Evolutionary conservation across 2,797 vertebrate genomes (phyloP).

Genomic region (Antennarius maculatus): DNA sequence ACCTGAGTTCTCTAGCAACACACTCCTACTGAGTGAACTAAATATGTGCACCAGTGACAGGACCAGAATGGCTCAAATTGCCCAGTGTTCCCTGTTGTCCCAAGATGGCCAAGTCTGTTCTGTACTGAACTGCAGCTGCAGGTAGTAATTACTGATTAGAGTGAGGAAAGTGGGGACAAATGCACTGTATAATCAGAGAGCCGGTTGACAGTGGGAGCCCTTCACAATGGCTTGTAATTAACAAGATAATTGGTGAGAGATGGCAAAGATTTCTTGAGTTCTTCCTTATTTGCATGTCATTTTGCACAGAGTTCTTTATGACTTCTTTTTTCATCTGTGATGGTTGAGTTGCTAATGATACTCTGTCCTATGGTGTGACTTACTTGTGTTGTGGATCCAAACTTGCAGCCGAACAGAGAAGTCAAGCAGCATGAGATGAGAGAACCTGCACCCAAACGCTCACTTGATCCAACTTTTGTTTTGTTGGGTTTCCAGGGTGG

Average conservation of each 20-base stretch:
- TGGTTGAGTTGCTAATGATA: slow-evolving; percentile 70
- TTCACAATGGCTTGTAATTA: slow-evolving; percentile 88
- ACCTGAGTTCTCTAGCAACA: slow-evolving; percentile 15
- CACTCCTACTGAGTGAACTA: slow-evolving; percentile 27
- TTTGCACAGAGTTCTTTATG: slow-evolving; percentile 66
- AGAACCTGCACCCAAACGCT: slow-evolving; percentile 50
- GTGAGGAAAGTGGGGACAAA: slow-evolving; percentile 80
- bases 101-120: slow-evolving; percentile 56
- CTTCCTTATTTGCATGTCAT: slow-evolving; percentile 80
- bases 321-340: slow-evolving; percentile 54
- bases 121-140: slow-evolving; percentile 78
- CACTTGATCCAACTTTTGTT: slow-evolving; percentile 43
- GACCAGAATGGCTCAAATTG: slow-evolving; percentile 35
- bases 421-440: slow-evolving; percentile 14
- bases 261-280: slow-evolving; percentile 80
- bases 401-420: slow-evolving; percentile 11
- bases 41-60: slow-evolving; percentile 30
- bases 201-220: slow-evolving; percentile 79
- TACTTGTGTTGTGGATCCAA: slow-evolving; percentile 31
- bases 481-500: background rate
- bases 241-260: slow-evolving; percentile 86
- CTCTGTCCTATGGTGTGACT: slow-evolving; percentile 49
- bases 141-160: slow-evolving; percentile 89
- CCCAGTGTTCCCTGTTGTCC: slow-evolving; percentile 51
- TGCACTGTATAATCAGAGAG: slow-evolving; percentile 82